Conservation (phyloP, 2,797 vertebrate species). For the Dromococcyx pavoninus region DNA sequence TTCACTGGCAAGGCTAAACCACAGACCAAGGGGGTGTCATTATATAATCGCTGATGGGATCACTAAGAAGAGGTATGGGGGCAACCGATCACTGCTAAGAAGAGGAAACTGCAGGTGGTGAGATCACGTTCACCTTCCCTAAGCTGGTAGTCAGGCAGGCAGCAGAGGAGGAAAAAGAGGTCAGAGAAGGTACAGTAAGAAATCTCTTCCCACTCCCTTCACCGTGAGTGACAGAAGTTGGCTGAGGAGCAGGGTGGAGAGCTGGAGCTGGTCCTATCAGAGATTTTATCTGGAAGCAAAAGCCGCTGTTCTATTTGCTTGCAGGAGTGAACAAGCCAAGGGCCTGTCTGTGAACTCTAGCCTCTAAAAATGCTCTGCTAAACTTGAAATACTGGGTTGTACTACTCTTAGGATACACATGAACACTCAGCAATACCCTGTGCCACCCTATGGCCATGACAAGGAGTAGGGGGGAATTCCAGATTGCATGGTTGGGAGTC, state of each 20-base stretch:
- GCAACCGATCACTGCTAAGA: background rate
- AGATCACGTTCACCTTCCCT: background rate
- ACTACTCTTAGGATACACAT: background rate
- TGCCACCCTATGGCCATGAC: accelerated
- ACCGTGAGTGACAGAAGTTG: background rate
- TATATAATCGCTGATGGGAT: background rate
- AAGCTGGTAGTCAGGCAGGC: background rate
- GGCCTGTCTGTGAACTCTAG: background rate
- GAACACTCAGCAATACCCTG: background rate
- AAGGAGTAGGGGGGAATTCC: background rate
- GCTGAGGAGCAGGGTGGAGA: background rate
- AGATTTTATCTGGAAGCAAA: background rate
- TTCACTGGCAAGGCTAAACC: background rate
- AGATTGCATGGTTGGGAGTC: background rate
- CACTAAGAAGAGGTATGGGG: background rate
- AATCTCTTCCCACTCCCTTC: background rate
- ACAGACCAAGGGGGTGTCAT: background rate
- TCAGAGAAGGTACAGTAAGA: background rate
- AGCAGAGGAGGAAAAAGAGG: background rate
- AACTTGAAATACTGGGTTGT: background rate
- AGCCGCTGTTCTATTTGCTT: background rate
- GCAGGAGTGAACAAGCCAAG: background rate
- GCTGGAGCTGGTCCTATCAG: background rate
- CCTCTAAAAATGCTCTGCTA: background rate
- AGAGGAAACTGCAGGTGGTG: background rate